phyloP scores from a whole-genome alignment of 2,888 invertebrate species.

The Drosophila diplacantha region DNA sequence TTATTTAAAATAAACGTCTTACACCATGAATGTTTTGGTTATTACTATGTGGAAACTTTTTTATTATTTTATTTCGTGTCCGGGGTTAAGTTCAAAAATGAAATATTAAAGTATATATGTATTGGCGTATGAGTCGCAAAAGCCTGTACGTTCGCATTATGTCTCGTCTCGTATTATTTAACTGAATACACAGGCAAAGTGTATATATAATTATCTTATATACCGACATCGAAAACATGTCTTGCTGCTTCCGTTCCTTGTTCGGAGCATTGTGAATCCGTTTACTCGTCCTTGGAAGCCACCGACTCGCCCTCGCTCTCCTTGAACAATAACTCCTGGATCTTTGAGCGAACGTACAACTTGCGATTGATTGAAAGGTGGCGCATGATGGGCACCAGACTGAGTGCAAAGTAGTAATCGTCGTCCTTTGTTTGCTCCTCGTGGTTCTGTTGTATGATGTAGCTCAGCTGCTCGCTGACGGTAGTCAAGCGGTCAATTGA shows the following conservation, averaged over 20 bases:
- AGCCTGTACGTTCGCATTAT: neutral
- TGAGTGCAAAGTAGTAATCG: conserved; percentile 62
- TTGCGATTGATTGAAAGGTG: conserved; percentile 58
- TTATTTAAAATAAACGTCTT: conserved; percentile 62
- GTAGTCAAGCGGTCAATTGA: conserved; percentile 59
- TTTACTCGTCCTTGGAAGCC: conserved; percentile 30
- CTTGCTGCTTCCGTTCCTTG: neutral
- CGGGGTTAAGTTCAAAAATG: neutral
- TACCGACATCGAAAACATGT: neutral
- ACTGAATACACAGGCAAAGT: conserved; percentile 11
- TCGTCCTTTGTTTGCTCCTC: conserved; percentile 58
- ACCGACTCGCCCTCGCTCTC: conserved; percentile 46
- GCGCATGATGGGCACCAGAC: conserved; percentile 58
- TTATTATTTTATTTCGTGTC: conserved; percentile 17
- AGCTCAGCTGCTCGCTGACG: conserved; percentile 58
- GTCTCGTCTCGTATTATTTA: conserved; percentile 6
- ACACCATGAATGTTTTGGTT: conserved; percentile 4
- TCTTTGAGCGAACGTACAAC: conserved; percentile 59
- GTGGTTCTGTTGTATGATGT: conserved; percentile 62
- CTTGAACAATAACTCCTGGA: conserved; percentile 59
- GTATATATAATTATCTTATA: conserved; percentile 14
- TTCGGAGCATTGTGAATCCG: conserved; percentile 10
- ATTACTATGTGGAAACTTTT: conserved; percentile 9
- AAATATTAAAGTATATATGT: neutral
- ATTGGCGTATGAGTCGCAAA: neutral